Percentiles rank a stretch among this genome's conserved stretches.
Evolutionary conservation across 2,888 invertebrate species (phyloP).

Genomic region (Cactoblastis cactorum): DNA sequence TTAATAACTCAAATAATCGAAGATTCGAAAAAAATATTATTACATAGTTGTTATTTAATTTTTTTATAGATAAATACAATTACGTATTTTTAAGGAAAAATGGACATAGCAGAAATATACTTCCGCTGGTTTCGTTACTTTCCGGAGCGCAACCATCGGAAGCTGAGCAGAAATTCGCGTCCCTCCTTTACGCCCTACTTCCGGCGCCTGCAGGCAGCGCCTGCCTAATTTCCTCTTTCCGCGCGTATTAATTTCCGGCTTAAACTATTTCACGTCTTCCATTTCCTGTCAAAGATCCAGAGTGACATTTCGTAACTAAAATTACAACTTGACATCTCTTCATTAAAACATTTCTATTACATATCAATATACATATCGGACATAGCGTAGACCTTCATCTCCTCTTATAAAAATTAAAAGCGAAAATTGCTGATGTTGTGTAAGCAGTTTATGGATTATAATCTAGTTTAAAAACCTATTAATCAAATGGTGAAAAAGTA

Average conservation of each 20-base stretch:
- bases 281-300: conserved; percentile 53
- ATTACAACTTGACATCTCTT: not conserved
- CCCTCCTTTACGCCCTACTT: conserved; percentile 47
- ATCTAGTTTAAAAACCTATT: no score
- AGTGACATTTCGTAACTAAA: conserved; percentile 25
- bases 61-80: no score
- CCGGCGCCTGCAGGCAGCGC: conserved; percentile 59
- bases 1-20: no score
- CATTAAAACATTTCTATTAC: not conserved
- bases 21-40: no score
- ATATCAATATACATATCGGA: no score
- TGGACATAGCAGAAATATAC: conserved; percentile 15
- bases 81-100: not conserved
- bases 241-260: conserved; percentile 73
- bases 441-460: no score
- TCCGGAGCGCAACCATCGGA: conserved; percentile 55
- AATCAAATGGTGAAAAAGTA: no score
- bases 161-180: conserved; percentile 52
- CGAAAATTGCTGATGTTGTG: no score
- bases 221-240: conserved; percentile 76
- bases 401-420: no score
- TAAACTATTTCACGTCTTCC: conserved; percentile 59
- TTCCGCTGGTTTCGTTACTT: conserved; percentile 39
- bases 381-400: no score
- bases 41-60: no score